These are phyloP conservation scores for Tretioscincus oriximinensis DNA, from an alignment of 2,113 vertebrate species.

Conservation along the genomic window DNA sequence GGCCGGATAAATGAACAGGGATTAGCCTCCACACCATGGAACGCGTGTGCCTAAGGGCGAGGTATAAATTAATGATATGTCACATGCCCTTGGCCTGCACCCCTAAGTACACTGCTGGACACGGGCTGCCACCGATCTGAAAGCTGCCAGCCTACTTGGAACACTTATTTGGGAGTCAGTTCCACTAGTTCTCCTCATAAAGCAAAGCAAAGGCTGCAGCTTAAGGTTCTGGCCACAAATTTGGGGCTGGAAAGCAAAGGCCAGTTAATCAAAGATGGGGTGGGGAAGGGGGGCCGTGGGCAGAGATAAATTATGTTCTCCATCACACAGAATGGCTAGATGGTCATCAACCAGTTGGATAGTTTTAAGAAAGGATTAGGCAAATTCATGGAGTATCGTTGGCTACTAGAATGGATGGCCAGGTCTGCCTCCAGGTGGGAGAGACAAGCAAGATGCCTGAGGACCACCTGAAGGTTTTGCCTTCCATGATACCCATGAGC, in stretches of 20 bases:
- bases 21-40: neutral
- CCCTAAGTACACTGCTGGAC: neutral
- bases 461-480: no score
- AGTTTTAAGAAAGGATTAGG: no score
- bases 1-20: neutral
- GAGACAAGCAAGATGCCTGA: no score
- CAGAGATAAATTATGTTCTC: neutral
- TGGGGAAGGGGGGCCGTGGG: neutral
- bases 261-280: neutral
- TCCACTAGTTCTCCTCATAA: no score
- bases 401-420: no score
- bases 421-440: no score
- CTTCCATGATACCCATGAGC: no score
- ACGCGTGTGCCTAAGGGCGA: neutral
- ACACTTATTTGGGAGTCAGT: no score
- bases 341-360: no score
- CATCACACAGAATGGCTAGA: no score
- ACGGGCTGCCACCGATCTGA: no score
- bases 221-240: neutral
- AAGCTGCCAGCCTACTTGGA: neutral
- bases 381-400: no score
- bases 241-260: neutral
- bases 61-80: neutral
- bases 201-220: neutral
- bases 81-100: neutral